phyloP scores from a whole-genome alignment of 1,140 invertebrate species.

The Hylyphantes graminicola region DNA sequence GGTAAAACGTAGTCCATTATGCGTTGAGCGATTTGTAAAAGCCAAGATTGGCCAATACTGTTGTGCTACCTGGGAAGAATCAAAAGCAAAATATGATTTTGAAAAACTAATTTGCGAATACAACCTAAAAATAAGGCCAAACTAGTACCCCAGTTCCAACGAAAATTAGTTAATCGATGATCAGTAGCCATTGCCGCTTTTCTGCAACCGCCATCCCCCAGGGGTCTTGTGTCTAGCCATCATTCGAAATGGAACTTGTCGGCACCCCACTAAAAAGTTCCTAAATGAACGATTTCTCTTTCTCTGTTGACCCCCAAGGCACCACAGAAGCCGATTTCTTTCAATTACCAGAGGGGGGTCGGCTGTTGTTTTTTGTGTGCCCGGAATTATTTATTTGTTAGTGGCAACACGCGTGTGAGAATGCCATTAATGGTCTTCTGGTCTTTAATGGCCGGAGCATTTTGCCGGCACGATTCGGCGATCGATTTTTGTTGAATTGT shows the following conservation, averaged over 20 bases:
- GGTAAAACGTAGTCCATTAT: no score
- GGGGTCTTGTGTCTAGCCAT: slow-evolving; percentile 23
- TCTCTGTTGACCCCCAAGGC: slow-evolving; percentile 1
- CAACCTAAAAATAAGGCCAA: no score
- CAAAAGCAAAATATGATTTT: no score
- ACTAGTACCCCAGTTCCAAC: slow-evolving; percentile 16
- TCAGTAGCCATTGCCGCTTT: slow-evolving; percentile 49
- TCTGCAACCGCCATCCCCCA: slow-evolving; percentile 2
- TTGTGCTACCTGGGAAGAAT: no score
- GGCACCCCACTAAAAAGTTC: slow-evolving; percentile 25
- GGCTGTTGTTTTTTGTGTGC: slow-evolving; percentile 8
- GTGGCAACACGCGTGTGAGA: slow-evolving; percentile 9
- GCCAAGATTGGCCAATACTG: no score
- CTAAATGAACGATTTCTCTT: slow-evolving; percentile 24
- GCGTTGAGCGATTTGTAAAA: no score
- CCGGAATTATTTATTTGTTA: slow-evolving; percentile 8
- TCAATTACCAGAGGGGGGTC: slow-evolving; percentile 32
- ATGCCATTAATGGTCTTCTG: slow-evolving; percentile 39
- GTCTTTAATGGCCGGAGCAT: background rate
- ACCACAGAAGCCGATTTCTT: slow-evolving; percentile 19
- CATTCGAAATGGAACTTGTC: background rate
- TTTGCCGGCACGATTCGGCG: background rate
- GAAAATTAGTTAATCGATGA: slow-evolving; percentile 49
- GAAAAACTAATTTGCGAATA: no score
- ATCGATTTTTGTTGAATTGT: slow-evolving; percentile 7